Evolutionary conservation across 2,113 vertebrate species (phyloP).

Genomic region (Sturnus vulgaris): DNA sequence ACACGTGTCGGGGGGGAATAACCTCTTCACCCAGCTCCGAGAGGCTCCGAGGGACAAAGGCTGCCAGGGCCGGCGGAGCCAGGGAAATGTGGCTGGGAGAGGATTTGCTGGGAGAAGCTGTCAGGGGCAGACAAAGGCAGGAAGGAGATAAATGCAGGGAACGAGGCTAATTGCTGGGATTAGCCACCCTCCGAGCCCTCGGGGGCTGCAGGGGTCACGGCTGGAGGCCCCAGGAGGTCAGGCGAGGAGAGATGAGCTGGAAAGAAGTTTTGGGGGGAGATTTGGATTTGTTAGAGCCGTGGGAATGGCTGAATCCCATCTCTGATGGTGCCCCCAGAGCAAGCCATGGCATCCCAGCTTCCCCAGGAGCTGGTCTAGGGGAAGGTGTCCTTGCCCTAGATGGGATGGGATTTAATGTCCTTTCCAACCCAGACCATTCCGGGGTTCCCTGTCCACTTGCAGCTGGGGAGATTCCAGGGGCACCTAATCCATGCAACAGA

Average conservation of each 20-base stretch:
- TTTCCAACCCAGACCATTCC: neutral
- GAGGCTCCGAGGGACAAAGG: neutral
- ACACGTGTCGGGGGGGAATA: neutral
- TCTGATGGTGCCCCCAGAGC: neutral
- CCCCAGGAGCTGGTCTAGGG: fast-evolving
- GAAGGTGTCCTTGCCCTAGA: too few species aligned
- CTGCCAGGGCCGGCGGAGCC: neutral
- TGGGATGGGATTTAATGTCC: neutral
- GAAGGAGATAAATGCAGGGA: neutral
- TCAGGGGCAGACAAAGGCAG: conserved; percentile 41
- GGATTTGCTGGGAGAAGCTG: neutral
- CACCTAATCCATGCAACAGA: neutral
- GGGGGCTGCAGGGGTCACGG: neutral
- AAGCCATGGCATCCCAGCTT: fast-evolving
- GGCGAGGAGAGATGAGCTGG: neutral
- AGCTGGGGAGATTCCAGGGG: neutral
- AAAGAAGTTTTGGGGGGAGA: neutral
- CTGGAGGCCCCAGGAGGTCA: neutral
- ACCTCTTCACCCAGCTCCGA: neutral
- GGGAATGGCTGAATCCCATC: neutral
- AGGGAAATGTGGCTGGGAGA: neutral
- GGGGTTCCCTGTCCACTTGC: neutral
- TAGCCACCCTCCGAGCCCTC: neutral
- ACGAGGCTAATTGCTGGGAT: conserved; percentile 24
- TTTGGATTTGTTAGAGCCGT: fast-evolving